Base-by-base conservation (phyloP, 2,888 invertebrate species). In the Sphecodes monilicornis region DNA sequence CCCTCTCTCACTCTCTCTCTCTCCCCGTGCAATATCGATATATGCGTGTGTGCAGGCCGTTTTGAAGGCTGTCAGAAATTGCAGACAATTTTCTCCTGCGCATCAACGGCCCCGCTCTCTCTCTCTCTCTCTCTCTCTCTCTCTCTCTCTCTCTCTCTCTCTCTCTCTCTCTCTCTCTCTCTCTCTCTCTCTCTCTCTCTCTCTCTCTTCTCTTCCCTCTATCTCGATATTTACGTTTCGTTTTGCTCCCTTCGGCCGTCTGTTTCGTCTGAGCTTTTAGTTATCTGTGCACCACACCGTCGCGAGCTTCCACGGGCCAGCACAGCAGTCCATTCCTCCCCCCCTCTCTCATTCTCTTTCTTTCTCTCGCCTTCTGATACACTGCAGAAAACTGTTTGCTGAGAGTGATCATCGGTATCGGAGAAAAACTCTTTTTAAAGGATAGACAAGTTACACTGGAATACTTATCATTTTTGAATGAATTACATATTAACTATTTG, bases 21-120 rank as follows among this genome's bases (percentile, higher is more conserved):
- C 66, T 5, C 36, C 6, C 68, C 1, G 68, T 39, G n/a, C 39
- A 22, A 82, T 84, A 85, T 87, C 86, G 84, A 89, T 88, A 83
- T 85, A 83, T 71, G 57, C 60, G 69, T n/a, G 69, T 50, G 60
- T 73, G 81, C 41, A 39, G 32, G 32, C 68, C 81, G 60, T 81
- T 84, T 84, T 69, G 81, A 84, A 70, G 81, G 41, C 76, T 76
- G 81, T 84, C 81, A 84, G 83, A 81, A 84, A 84, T 81, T 76
- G 83, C 76, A 73, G 81, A 77, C 81, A 76, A 81, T 84, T 81
- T 81, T 84, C 81, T 81, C 73, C 76, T 50, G 60, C 69, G 69
- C 60, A 26, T 72, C 68, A 57, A 29, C n/a, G 22, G n/a, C 3
- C 54, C 10, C n/a, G 0, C 50, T 46, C 5, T 0, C 46, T 46